Evolutionary conservation across 1,140 invertebrate species (phyloP), one percentile per base, ranked within the genome.

Genomic region (Frieseomelitta varia): DNA sequence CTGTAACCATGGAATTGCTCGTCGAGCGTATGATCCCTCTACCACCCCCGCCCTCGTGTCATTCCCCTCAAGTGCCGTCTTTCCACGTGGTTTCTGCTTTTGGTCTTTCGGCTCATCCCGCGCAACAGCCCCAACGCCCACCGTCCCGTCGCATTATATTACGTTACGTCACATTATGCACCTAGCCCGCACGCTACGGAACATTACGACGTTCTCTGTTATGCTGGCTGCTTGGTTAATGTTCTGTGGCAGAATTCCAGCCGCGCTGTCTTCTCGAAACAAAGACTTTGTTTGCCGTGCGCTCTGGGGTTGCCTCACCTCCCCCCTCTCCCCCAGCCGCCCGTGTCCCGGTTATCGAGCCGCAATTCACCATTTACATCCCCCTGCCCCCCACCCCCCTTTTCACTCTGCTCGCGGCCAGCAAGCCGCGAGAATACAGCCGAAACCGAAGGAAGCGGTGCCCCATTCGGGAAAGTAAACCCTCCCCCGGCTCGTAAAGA

Each of bases 211-310:
- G 88, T 85, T 87, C 88, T 88, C 85, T 71, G 91, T 90, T 90
- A 92, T 90, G 90, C 87, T 87, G 78, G 39, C 88, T 90, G 89
- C 79, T 79, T 90, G 90, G 87, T 93, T 93, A 93, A 93, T 93
- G 92, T 93, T 92, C 91, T 91, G 87, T 90, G 90, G 85, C 90
- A 90, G 74, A 85, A 88, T 92, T 88, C 88, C 80, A 75, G 86
- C 75, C 77, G 83, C 86, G 86, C 87, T 88, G 86, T 88, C 88
- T 88, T 88, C 85, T 63, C 86, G 85, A 87, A 91, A 92, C 90
- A 91, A 92, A 92, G 89, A 90, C 87, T 83, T 87, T 82, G 85
- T 79, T 88, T 74, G 84, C 84, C 84, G 63, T 88, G 55, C 84
- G 55, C 84, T 63, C 76, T 47, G 77, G 79, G 79, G 68, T 34